Conservation (phyloP, 2,888 invertebrate genomes). For the Rhodophaea formosa region DNA sequence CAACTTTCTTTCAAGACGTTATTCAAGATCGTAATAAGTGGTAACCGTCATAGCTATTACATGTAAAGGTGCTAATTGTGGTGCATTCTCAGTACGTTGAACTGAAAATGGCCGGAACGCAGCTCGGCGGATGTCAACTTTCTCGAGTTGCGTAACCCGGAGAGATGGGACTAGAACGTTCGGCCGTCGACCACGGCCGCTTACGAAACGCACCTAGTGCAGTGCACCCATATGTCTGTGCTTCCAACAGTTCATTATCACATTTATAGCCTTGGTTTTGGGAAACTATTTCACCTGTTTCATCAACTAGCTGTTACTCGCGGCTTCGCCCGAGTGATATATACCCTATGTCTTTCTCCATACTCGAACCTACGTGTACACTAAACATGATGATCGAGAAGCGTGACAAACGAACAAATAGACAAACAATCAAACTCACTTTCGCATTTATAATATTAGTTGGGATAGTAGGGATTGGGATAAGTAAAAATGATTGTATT, state of each 20-base stretch:
- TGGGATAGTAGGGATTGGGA: too few species aligned
- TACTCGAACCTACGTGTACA: too few species aligned
- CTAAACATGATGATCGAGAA: too few species aligned
- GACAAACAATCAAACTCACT: too few species aligned
- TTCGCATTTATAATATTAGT: too few species aligned
- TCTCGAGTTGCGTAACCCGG: constrained; percentile 75
- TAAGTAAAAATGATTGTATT: too few species aligned
- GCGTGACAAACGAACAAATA: too few species aligned
- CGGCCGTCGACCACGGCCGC: constrained; percentile 78
- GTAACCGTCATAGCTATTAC: constrained; percentile 22
- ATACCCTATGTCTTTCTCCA: too few species aligned
- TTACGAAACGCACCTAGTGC: constrained; percentile 67
- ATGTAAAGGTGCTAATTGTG: constrained; percentile 39
- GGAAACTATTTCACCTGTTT: background rate
- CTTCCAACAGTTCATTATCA: background rate
- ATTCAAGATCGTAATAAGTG: constrained; percentile 10
- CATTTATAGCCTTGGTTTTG: background rate
- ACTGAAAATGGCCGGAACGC: constrained; percentile 47
- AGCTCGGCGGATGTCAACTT: constrained; percentile 74
- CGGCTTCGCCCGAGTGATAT: too few species aligned
- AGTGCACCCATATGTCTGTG: constrained; percentile 44
- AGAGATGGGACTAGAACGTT: constrained; percentile 77
- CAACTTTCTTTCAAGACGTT: constrained; percentile 11
- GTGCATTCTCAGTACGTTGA: constrained; percentile 50
- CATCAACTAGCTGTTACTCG: too few species aligned